These are phyloP conservation scores for Nycticryphes semicollaris DNA, from an alignment of 2,113 vertebrate species.

Conservation along the genomic window DNA sequence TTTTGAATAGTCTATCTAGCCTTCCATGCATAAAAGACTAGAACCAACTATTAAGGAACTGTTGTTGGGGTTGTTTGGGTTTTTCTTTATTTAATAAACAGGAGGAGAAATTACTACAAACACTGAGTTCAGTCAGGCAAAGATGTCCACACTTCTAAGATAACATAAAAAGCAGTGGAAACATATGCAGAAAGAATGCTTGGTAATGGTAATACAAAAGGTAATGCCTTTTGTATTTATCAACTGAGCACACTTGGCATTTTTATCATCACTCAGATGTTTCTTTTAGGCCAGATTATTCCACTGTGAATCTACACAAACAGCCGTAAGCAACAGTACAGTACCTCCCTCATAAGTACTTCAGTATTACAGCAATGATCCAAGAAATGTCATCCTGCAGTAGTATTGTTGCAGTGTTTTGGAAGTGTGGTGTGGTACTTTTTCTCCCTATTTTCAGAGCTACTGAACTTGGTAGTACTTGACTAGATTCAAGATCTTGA, in stretches of 20 bases:
- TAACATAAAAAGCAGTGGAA: not conserved
- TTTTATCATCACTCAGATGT: not conserved
- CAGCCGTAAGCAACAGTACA: not conserved
- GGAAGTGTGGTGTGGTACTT: not conserved
- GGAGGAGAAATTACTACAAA: not conserved
- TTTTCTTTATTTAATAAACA: not conserved
- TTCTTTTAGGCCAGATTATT: not conserved
- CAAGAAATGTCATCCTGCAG: not conserved
- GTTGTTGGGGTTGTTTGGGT: not conserved
- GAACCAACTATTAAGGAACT: not conserved
- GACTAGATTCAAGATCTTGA: not conserved
- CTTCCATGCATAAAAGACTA: not conserved
- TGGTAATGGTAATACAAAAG: not conserved
- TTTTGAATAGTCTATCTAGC: not conserved
- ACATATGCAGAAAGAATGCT: not conserved
- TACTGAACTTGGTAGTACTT: not conserved
- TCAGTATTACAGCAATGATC: not conserved
- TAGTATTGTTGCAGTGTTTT: not conserved
- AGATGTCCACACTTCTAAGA: not conserved
- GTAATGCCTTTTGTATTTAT: not conserved
- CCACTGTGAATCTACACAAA: not conserved
- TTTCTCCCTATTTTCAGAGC: not conserved
- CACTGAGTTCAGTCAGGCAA: not conserved
- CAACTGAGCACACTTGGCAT: not conserved
- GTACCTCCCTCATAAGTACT: not conserved